Percentiles rank a stretch among this genome's conserved stretches.
Conservation (phyloP, 2,113 vertebrate species). For the Oreotrochilus melanogaster region DNA sequence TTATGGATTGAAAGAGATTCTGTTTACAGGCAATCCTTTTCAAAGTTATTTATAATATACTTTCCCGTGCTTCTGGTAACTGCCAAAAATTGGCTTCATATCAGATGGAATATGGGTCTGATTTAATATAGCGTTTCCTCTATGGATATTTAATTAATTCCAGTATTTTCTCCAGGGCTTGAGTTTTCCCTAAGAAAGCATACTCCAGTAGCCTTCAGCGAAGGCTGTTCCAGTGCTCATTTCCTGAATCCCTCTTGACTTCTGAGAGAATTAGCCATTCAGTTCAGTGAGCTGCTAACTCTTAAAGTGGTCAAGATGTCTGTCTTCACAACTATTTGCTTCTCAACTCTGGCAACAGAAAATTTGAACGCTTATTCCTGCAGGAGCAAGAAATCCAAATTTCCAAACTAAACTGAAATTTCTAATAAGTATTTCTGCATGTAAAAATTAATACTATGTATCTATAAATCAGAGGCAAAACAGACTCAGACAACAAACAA, state of each 20-base stretch:
- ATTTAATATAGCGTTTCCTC: conserved; percentile 48
- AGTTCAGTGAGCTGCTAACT: background rate
- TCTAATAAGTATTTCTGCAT: background rate
- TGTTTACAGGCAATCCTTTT: background rate
- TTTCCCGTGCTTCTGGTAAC: background rate
- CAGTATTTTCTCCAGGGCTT: conserved; percentile 33
- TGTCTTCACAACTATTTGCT: background rate
- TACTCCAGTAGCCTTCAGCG: background rate
- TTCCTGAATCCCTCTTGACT: conserved; percentile 19
- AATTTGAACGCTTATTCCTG: background rate
- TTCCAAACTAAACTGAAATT: background rate
- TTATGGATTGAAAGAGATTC: background rate
- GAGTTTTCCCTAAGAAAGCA: conserved; percentile 19
- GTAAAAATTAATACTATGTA: background rate
- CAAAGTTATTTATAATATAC: background rate
- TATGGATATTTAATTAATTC: conserved; percentile 40
- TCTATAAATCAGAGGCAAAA: background rate
- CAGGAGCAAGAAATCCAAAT: background rate
- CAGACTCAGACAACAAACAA: conserved; percentile 29
- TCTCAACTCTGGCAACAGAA: background rate
- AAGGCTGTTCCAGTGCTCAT: background rate
- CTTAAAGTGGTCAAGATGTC: background rate
- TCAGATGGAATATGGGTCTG: background rate
- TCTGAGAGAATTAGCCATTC: conserved; percentile 10
- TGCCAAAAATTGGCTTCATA: conserved; percentile 10